Percentiles rank a stretch among this genome's conserved stretches.
phyloP scores from a whole-genome alignment of 2,113 vertebrate species.

The Natator depressus region DNA sequence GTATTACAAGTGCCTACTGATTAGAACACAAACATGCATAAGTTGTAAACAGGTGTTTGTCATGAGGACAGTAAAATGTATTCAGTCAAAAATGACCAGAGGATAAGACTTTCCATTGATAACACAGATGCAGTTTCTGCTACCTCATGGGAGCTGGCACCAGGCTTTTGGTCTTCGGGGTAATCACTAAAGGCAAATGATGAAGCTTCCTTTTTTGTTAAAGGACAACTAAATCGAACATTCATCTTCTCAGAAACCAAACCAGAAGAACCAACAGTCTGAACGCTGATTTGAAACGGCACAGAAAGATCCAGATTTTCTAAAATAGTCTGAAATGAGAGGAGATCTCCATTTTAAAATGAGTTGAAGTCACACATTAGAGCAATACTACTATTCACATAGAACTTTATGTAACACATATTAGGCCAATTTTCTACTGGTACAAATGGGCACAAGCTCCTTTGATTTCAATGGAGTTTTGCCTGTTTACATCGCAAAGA shows the following conservation, averaged over 20 bases:
- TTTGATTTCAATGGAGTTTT: not conserved
- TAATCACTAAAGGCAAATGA: not conserved
- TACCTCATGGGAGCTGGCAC: not conserved
- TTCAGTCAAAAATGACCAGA: not conserved
- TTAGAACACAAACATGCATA: not conserved
- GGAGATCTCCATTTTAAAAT: not conserved
- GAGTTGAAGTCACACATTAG: not conserved
- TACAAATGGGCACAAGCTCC: not conserved
- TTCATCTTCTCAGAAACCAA: slow-evolving; percentile 63
- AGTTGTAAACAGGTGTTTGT: not conserved
- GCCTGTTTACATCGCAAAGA: not conserved
- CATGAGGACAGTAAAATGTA: not conserved
- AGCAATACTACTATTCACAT: not conserved
- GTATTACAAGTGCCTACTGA: rapidly evolving
- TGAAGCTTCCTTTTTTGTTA: not conserved
- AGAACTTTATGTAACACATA: not conserved
- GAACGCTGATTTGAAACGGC: slow-evolving; percentile 54
- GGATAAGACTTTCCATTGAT: not conserved
- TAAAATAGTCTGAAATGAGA: slow-evolving; percentile 41
- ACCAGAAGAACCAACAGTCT: slow-evolving; percentile 68
- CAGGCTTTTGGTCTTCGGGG: not conserved
- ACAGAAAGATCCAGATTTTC: slow-evolving; percentile 61
- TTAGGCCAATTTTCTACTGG: not conserved
- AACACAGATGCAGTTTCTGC: not conserved
- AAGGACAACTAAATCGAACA: not conserved